These are phyloP conservation scores for Megalops atlanticus DNA, from an alignment of 2,113 vertebrate genomes.

Conservation along the genomic window DNA sequence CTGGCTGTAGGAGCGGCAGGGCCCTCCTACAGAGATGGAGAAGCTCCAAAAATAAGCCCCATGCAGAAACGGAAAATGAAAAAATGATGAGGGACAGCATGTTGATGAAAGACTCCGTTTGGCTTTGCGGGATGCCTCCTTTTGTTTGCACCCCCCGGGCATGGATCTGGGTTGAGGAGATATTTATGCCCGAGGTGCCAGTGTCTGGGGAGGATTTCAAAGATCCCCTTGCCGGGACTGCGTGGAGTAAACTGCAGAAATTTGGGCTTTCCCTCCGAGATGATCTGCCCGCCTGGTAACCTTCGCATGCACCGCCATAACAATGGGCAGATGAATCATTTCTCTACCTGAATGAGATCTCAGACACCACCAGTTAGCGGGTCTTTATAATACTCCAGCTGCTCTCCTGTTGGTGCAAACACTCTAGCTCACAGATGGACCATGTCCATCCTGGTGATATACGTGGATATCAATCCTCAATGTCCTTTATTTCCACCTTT, in stretches of 20 bases:
- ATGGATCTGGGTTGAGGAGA: neutral
- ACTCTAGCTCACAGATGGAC: neutral
- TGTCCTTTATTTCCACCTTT: neutral
- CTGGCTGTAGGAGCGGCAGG: neutral
- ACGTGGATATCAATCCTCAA: neutral
- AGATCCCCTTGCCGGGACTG: neutral
- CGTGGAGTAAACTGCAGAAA: slow-evolving; percentile 18
- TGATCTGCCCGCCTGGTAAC: slow-evolving; percentile 40
- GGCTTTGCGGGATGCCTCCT: slow-evolving; percentile 47
- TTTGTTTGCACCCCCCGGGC: slow-evolving; percentile 44
- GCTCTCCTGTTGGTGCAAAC: neutral
- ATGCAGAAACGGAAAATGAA: slow-evolving; percentile 22
- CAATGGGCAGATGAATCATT: slow-evolving; percentile 15
- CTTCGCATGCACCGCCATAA: slow-evolving; percentile 43
- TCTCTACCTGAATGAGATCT: neutral
- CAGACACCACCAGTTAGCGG: neutral
- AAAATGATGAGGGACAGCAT: slow-evolving; percentile 59
- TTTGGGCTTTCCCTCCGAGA: slow-evolving; percentile 33
- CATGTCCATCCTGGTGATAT: neutral
- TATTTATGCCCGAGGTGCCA: slow-evolving; percentile 14
- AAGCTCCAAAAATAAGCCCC: slow-evolving; percentile 22
- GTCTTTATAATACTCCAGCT: neutral
- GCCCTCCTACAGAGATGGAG: slow-evolving; percentile 40
- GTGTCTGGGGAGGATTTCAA: slow-evolving; percentile 20
- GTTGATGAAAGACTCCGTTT: slow-evolving; percentile 29